Evolutionary conservation across 2,797 vertebrate genomes (phyloP), one percentile per base, ranked within the genome.

Genomic region (Yasuhikotakia modesta): DNA sequence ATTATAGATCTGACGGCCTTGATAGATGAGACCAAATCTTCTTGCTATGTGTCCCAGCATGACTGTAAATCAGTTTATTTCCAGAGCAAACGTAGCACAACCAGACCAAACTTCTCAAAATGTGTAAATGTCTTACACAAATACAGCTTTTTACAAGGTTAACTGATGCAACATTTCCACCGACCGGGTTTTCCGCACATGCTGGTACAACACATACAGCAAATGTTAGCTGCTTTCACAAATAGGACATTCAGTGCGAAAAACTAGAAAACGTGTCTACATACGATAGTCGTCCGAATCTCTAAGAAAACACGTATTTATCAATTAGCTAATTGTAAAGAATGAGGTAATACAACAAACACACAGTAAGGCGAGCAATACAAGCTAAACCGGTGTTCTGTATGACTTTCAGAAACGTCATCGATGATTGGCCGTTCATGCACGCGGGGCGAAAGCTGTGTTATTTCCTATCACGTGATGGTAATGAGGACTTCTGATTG

Each of bases 1-100:
- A 75, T 63, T 13, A 21, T 14, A 60, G 27, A 69, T 0, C 17
- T 46, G 52, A 2, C 71, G 53, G 39, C 32, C 27, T 2, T 27
- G 35, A 39, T 8, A 39, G 24, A 24, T n/a, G 7, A 66, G 73
- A 4, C 72, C 78, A 1, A 92, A 58, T 12, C 69, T n/a, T n/a
- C n/a, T 79, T 3, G 77, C 74, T 81, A 90, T 21, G 17, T 57
- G 64, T 75, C 22, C 65, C 6, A 66, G 57, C 87, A 86, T 80
- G 11, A 67, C 65, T n/a, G n/a, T n/a, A n/a, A n/a, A n/a, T n/a
- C n/a, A n/a, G 17, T 17, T 24, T 46, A 8, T 72, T 61, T 73
- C 3, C 58, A 17, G 50, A 27, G 8, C 71, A 64, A 64, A 73
- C 22, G n/a, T 0, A 16, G 48, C 13, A 22, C n/a, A 12, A 17